Percentiles rank a stretch among this genome's conserved stretches.
Conservation (phyloP, 2,888 invertebrate species). For the Nomada lathburiana region DNA sequence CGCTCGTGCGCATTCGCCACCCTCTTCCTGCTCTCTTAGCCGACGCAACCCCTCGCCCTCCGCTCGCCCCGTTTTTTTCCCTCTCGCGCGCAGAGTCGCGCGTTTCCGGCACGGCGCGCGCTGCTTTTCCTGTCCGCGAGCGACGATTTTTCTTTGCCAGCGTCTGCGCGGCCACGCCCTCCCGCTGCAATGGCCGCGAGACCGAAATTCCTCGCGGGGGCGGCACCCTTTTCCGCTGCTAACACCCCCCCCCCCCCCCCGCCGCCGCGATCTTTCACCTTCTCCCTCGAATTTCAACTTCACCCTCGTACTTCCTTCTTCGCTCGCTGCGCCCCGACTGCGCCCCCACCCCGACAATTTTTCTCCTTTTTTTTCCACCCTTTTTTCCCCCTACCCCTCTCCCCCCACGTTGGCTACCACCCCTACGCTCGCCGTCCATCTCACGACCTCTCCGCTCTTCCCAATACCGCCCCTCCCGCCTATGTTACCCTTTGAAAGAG, state of each 20-base stretch:
- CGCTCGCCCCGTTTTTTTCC: slow-evolving; percentile 46
- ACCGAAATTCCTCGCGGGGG: slow-evolving; percentile 78
- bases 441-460: slow-evolving; percentile 22
- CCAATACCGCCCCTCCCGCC: slow-evolving; percentile 36
- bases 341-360: slow-evolving; percentile 24
- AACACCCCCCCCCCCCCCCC: too few species aligned
- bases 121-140: slow-evolving; percentile 72
- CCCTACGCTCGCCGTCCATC: slow-evolving; percentile 51
- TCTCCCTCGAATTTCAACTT: slow-evolving; percentile 34
- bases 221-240: slow-evolving; percentile 76
- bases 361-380: slow-evolving; percentile 44
- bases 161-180: slow-evolving; percentile 84
- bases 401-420: slow-evolving; percentile 40
- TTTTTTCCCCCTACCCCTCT: slow-evolving; percentile 60
- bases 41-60: slow-evolving; percentile 47
- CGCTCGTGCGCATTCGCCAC: slow-evolving; percentile 70
- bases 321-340: slow-evolving; percentile 26
- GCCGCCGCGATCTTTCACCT: slow-evolving; percentile 71
- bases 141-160: slow-evolving; percentile 80
- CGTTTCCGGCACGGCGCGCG: slow-evolving; percentile 63
- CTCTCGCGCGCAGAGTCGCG: slow-evolving; percentile 52
- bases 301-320: slow-evolving; percentile 19
- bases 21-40: slow-evolving; percentile 67
- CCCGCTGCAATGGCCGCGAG: slow-evolving; percentile 81
- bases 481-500: slow-evolving; percentile 25